phyloP scores from a whole-genome alignment of 2,888 invertebrate genomes.

The Podotricha telesiphe region DNA sequence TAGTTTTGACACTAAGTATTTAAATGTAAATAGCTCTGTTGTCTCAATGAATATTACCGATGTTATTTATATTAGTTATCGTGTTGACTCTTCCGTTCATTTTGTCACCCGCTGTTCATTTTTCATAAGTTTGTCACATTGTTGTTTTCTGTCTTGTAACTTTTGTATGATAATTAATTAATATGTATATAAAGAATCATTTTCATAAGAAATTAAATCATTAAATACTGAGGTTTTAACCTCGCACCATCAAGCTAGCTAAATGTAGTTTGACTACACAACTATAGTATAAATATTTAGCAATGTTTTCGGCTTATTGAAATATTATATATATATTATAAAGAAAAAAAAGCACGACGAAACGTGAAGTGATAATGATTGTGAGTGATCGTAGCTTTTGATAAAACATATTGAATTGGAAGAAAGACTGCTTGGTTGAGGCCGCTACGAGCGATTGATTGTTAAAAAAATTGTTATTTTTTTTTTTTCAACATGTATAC shows the following conservation, averaged over 20 bases:
- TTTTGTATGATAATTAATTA: background rate
- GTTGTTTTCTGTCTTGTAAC: background rate
- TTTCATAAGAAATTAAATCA: conserved; percentile 15
- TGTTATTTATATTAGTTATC: conserved; percentile 64
- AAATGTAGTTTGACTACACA: conserved; percentile 67
- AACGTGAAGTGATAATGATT: conserved; percentile 43
- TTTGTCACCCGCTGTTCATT: conserved; percentile 12
- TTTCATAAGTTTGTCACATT: conserved; percentile 7
- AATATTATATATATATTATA: conserved; percentile 21
- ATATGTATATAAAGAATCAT: conserved; percentile 11
- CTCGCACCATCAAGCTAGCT: conserved; percentile 47
- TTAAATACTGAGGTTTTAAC: conserved; percentile 13
- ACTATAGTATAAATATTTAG: conserved; percentile 48
- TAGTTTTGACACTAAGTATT: conserved; percentile 49
- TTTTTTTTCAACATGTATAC: conserved; percentile 11
- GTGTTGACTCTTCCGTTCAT: conserved; percentile 50
- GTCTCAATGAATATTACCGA: conserved; percentile 57
- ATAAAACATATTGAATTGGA: conserved; percentile 40
- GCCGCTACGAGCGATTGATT: conserved; percentile 5
- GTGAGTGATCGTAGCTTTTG: conserved; percentile 49
- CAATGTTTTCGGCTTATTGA: conserved; percentile 46
- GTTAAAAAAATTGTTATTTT: conserved; percentile 2
- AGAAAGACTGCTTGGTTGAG: conserved; percentile 14
- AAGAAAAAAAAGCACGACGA: conserved; percentile 36
- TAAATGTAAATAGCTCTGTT: conserved; percentile 64